These are phyloP conservation scores for Arremon aurantiirostris DNA, from an alignment of 2,797 vertebrate species.

Conservation along the genomic window DNA sequence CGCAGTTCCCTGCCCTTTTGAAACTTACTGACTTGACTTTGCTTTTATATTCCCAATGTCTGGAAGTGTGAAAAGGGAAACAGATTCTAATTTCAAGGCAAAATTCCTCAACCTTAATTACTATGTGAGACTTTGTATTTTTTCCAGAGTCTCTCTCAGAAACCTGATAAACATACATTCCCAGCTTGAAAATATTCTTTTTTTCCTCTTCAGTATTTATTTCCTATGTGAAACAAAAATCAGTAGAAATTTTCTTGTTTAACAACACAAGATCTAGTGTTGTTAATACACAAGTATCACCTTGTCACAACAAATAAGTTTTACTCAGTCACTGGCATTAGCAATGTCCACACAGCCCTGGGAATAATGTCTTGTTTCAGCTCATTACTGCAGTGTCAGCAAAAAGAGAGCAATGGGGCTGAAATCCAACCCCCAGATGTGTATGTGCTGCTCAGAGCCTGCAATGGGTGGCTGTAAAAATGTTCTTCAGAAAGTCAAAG, in stretches of 20 bases:
- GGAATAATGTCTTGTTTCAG: background rate
- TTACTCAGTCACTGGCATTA: background rate
- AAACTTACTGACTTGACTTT: background rate
- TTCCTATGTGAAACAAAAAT: background rate
- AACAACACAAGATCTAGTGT: background rate
- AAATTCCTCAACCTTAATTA: background rate
- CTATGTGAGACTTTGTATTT: background rate
- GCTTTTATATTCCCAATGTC: background rate
- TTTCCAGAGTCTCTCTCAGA: background rate
- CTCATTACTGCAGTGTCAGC: background rate
- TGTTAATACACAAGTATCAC: background rate
- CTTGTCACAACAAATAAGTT: slow-evolving; percentile 17
- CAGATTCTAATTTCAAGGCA: background rate
- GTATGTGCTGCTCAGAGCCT: background rate
- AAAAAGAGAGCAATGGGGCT: background rate
- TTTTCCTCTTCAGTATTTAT: background rate
- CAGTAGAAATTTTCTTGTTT: background rate
- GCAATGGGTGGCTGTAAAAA: background rate
- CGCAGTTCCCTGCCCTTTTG: background rate
- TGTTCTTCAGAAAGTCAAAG: background rate
- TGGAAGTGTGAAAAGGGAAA: background rate
- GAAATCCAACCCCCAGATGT: background rate
- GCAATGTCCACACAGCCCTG: background rate
- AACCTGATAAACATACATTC: background rate
- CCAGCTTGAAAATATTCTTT: background rate